Percentiles rank a stretch among this genome's conserved stretches.
Conservation (phyloP, 1,140 invertebrate species). For the Tetramorium parvispinum region DNA sequence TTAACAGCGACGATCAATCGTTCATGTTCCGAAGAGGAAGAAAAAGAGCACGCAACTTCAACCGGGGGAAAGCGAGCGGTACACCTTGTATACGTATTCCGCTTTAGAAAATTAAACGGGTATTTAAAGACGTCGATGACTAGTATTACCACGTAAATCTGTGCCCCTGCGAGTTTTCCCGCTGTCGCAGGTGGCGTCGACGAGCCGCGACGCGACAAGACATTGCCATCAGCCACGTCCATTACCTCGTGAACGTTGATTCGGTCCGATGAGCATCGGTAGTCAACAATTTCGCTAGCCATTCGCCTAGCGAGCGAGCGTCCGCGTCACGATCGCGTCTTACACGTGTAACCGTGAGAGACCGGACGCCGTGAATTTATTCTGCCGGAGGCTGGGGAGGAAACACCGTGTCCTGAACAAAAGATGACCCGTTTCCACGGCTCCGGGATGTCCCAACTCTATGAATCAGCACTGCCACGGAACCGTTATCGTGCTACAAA, state of each 20-base stretch:
- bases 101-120: constrained; percentile 20
- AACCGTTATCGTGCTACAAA: not conserved
- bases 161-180: constrained; percentile 69
- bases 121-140: not conserved
- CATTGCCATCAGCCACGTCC: constrained; percentile 83
- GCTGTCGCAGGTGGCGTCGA: constrained; percentile 81
- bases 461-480: not conserved
- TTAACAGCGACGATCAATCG: not conserved
- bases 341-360: constrained; percentile 71
- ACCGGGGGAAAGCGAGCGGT: not conserved
- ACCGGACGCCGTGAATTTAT: constrained; percentile 64
- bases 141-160: constrained; percentile 78
- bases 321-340: constrained; percentile 44
- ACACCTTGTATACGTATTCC: not conserved
- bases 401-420: constrained; percentile 17
- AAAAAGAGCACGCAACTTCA: not conserved
- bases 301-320: constrained; percentile 44
- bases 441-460: not conserved
- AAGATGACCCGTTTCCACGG: constrained; percentile 31
- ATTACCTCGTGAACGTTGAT: constrained; percentile 79
- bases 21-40: not conserved
- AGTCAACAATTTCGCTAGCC: constrained; percentile 63
- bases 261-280: constrained; percentile 66
- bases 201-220: constrained; percentile 84
- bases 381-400: constrained; percentile 33